Conservation (phyloP, 2,113 vertebrate species). For the Phylloscopus whistleri region DNA sequence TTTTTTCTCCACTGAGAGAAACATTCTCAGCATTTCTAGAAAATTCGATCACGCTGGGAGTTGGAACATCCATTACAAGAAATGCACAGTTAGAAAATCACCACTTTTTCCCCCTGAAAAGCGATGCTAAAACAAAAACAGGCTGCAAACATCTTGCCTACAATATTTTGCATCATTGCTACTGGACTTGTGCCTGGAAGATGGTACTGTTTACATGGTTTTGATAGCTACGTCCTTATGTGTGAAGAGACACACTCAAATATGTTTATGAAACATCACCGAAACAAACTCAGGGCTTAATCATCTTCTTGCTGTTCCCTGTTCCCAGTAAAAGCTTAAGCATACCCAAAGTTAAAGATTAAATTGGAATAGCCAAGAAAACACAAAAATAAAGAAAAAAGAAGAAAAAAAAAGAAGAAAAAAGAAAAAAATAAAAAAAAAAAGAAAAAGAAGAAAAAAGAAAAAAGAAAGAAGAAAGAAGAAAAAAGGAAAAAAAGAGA, state of each 20-base stretch:
- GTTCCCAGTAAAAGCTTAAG: not conserved
- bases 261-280: not conserved
- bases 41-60: not conserved
- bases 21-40: not conserved
- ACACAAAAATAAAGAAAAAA: no score
- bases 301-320: not conserved
- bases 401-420: no score
- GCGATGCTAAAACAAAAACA: not conserved
- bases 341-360: not conserved
- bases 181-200: not conserved
- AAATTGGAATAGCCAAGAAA: not conserved
- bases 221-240: rapidly evolving
- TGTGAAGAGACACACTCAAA: not conserved
- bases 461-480: no score
- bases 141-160: not conserved
- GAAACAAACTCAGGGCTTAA: not conserved
- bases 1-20: not conserved
- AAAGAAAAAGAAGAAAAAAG: no score
- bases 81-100: not conserved
- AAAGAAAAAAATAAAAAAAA: no score
- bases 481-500: no score
- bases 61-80: not conserved
- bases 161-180: not conserved
- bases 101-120: not conserved
- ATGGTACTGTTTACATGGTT: not conserved